phyloP scores from a whole-genome alignment of 1,140 invertebrate genomes.

The Zaprionus gabonicus region DNA sequence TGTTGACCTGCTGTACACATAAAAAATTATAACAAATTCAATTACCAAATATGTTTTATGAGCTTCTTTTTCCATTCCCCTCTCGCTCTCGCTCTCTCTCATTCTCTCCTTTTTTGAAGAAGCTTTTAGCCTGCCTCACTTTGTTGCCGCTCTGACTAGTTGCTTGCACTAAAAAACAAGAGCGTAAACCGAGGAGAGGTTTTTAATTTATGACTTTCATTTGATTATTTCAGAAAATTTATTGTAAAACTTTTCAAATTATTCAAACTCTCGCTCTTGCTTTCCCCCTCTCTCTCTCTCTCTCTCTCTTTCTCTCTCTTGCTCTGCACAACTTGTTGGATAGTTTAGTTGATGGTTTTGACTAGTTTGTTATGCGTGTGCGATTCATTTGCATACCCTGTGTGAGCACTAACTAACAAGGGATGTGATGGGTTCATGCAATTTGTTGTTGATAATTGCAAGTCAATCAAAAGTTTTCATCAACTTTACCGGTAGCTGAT shows the following conservation, averaged over 20 bases:
- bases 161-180: background rate
- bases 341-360: constrained; percentile 13
- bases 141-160: constrained; percentile 6
- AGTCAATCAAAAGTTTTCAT: background rate
- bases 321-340: constrained; percentile 5
- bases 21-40: constrained; percentile 78
- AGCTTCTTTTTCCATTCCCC: constrained; percentile 12
- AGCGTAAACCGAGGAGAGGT: background rate
- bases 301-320: background rate
- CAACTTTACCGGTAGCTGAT: background rate
- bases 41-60: constrained; percentile 76
- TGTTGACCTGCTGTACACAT: constrained; percentile 54
- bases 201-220: constrained; percentile 10
- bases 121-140: constrained; percentile 22
- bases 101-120: background rate
- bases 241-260: constrained; percentile 8
- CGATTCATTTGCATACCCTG: background rate
- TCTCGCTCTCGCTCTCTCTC: background rate
- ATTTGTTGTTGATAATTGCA: background rate
- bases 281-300: background rate
- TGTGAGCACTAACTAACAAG: background rate
- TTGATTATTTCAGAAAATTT: constrained; percentile 6
- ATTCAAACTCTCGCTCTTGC: background rate
- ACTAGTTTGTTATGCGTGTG: background rate
- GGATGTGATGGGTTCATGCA: background rate